Percentiles rank a stretch among this genome's conserved stretches.
Evolutionary conservation across 2,797 vertebrate species (phyloP).

Genomic region (Lithobates sylvaticus): DNA sequence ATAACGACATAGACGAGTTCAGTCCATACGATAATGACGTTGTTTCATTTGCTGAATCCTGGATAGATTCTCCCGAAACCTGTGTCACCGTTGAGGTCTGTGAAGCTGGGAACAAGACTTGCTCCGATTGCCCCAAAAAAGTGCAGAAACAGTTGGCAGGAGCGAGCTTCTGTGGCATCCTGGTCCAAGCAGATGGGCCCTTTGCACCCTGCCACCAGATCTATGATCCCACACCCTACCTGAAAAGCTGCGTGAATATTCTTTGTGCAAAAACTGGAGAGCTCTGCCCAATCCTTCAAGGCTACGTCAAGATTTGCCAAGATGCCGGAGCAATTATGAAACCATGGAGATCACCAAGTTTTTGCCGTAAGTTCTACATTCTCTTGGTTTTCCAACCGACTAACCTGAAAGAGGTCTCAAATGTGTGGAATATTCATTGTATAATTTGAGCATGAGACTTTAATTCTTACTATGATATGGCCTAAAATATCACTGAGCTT

Average conservation of each 20-base stretch:
- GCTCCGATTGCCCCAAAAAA: not conserved
- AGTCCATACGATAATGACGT: not conserved
- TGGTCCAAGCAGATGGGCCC: conserved; percentile 71
- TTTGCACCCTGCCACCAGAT: conserved; percentile 71
- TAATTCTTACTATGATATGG: too few species aligned
- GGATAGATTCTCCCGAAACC: not conserved
- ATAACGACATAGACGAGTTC: conserved; percentile 17
- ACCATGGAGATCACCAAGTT: conserved; percentile 64
- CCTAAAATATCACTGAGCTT: too few species aligned
- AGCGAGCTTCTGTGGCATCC: conserved; percentile 69
- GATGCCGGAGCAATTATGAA: conserved; percentile 63
- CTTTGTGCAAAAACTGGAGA: conserved; percentile 73
- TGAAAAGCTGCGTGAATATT: conserved; percentile 73
- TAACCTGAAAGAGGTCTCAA: too few species aligned
- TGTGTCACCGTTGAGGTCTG: conserved; percentile 48
- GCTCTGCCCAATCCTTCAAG: conserved; percentile 71
- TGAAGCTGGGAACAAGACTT: conserved; percentile 13
- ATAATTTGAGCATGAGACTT: too few species aligned
- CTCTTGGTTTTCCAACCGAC: not conserved
- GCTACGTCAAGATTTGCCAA: conserved; percentile 71
- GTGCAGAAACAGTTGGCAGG: not conserved
- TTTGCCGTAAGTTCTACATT: conserved; percentile 64
- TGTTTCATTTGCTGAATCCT: conserved; percentile 30
- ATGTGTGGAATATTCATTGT: too few species aligned
- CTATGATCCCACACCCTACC: conserved; percentile 68